phyloP scores from a whole-genome alignment of 92 coral and sea anemone genomes.

The Paragorgia papillata region DNA sequence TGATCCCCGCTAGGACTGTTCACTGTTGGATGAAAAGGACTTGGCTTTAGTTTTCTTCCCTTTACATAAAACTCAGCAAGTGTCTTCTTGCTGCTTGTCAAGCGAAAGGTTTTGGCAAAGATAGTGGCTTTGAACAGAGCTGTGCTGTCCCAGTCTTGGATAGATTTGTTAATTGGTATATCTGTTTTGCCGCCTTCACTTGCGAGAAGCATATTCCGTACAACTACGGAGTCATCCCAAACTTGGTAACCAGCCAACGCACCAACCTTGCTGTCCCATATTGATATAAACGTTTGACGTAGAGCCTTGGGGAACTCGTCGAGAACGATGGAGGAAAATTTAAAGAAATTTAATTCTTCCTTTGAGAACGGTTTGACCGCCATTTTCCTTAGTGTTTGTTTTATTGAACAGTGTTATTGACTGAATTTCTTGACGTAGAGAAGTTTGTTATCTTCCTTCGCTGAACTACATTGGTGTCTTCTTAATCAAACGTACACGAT shows the following conservation, averaged over 20 bases:
- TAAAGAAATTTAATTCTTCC: slow-evolving; percentile 55
- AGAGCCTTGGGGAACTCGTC: slow-evolving; percentile 59
- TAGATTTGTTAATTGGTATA: slow-evolving; percentile 27
- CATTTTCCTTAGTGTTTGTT: too few relatives aligned
- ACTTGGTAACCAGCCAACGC: slow-evolving; percentile 37
- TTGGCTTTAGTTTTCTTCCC: slow-evolving; percentile 7
- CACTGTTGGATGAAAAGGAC: slow-evolving; percentile 44
- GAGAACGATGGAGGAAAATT: slow-evolving; percentile 55
- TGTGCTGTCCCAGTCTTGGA: slow-evolving; percentile 54
- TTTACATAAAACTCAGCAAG: slow-evolving; percentile 39
- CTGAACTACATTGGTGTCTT: too few relatives aligned
- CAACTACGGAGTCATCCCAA: slow-evolving; percentile 63
- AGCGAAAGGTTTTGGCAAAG: slow-evolving; percentile 42
- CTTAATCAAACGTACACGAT: too few relatives aligned
- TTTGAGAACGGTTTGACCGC: slow-evolving; percentile 33
- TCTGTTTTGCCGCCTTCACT: slow-evolving; percentile 41
- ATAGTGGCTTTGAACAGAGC: slow-evolving; percentile 51
- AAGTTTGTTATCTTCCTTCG: too few relatives aligned
- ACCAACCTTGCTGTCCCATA: slow-evolving; percentile 61
- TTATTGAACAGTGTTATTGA: too few relatives aligned
- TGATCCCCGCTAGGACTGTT: slow-evolving; percentile 34
- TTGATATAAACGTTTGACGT: slow-evolving; percentile 50
- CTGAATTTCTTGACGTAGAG: too few relatives aligned
- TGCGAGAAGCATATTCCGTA: slow-evolving; percentile 38
- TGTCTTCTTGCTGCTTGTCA: slow-evolving; percentile 18